Evolutionary conservation across 2,797 vertebrate genomes (phyloP).

Genomic region (Amphiprion clarkii): DNA sequence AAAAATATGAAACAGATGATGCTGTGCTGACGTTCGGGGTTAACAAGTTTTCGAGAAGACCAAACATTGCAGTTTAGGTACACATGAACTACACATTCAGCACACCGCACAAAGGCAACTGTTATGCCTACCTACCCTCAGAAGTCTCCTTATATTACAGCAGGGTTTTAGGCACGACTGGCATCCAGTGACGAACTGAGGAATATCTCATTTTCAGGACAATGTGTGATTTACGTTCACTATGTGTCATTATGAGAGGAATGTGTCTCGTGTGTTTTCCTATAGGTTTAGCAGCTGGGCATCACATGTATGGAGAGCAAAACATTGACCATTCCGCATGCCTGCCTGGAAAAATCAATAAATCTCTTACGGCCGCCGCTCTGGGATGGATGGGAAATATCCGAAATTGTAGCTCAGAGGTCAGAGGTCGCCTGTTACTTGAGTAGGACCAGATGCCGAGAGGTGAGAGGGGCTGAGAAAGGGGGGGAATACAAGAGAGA

Average conservation of each 20-base stretch:
- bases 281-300: slow-evolving; percentile 53
- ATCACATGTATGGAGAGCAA: slow-evolving; percentile 55
- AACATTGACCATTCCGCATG: slow-evolving; percentile 40
- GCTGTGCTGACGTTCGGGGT: background rate
- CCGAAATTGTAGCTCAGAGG: slow-evolving; percentile 57
- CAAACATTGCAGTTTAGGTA: slow-evolving; percentile 25
- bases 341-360: slow-evolving; percentile 75
- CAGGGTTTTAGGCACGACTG: slow-evolving; percentile 22
- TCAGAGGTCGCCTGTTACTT: slow-evolving; percentile 68
- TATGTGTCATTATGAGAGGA: slow-evolving; percentile 66
- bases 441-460: slow-evolving; percentile 68
- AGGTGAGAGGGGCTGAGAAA: background rate
- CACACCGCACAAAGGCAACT: slow-evolving; percentile 6
- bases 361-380: slow-evolving; percentile 35
- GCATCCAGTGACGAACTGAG: slow-evolving; percentile 44
- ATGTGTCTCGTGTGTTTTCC: slow-evolving; percentile 69
- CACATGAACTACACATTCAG: slow-evolving; percentile 1
- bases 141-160: slow-evolving; percentile 10
- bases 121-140: slow-evolving; percentile 1
- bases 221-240: slow-evolving; percentile 63
- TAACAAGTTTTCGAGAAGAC: slow-evolving; percentile 6
- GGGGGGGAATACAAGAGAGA: background rate
- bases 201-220: slow-evolving; percentile 54
- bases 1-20: slow-evolving; percentile 42
- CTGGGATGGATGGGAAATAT: slow-evolving; percentile 68